A percentile compares a stretch with the other conserved stretches of the same genome.
Conservation (phyloP, 1,140 invertebrate genomes). For the Trypoxylus dichotomus region DNA sequence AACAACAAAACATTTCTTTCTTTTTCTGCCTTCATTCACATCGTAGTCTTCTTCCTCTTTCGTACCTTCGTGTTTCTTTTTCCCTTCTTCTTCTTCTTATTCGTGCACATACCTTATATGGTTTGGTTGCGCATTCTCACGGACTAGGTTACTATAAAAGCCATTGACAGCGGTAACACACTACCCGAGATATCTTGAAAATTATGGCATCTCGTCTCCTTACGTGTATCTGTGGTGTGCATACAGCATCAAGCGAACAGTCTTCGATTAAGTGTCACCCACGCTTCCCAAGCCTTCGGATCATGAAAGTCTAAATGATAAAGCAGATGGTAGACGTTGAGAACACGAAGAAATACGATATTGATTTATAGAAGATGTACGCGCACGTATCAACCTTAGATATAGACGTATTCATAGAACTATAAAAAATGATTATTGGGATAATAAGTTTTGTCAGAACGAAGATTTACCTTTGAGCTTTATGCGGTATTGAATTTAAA, state of each 20-base stretch:
- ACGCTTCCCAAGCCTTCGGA: neutral
- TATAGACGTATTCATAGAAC: neutral
- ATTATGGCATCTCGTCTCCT: constrained; percentile 7
- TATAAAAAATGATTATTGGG: constrained; percentile 11
- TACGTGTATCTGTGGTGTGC: neutral
- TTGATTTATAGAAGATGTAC: neutral
- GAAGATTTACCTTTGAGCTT: neutral
- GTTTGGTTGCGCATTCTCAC: constrained; percentile 11
- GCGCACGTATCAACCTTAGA: neutral
- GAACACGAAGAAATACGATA: constrained; percentile 4
- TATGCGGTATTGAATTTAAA: neutral
- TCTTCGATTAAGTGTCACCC: constrained; percentile 18
- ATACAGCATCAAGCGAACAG: neutral
- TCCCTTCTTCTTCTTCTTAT: neutral
- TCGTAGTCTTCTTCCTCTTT: neutral
- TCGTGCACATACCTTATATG: constrained; percentile 4
- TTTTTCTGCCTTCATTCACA: neutral
- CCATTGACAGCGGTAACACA: constrained; percentile 22
- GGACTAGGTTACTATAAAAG: constrained; percentile 25
- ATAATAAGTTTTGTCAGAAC: neutral
- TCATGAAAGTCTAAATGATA: neutral
- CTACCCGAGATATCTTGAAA: constrained; percentile 20
- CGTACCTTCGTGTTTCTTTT: constrained; percentile 1
- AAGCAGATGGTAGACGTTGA: constrained; percentile 10
- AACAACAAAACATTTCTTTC: constrained; percentile 5